Conservation (phyloP, 1,140 invertebrate species). For the Lepidurus apus region DNA sequence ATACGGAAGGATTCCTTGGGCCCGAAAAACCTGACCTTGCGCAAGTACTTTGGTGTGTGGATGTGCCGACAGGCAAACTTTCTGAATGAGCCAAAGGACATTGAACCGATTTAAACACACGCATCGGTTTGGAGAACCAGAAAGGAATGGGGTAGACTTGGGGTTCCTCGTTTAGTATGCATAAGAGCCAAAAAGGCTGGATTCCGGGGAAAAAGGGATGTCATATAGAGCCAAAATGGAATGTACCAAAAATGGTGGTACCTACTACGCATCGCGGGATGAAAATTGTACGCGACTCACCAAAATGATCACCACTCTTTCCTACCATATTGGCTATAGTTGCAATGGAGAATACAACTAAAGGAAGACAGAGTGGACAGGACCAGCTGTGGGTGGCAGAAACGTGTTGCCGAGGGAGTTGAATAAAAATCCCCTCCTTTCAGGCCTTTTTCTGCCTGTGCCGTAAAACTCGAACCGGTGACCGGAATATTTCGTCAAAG, state of each 20-base stretch:
- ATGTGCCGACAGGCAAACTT: no score
- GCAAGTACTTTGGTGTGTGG: no score
- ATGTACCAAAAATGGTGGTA: background rate
- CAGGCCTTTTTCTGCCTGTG: background rate
- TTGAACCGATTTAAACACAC: no score
- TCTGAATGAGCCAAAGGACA: no score
- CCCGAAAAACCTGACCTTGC: no score
- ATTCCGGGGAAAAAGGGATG: background rate
- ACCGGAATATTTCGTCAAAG: background rate
- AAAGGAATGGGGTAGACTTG: background rate
- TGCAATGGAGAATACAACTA: no score
- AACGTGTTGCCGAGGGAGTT: background rate
- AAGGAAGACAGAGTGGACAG: background rate
- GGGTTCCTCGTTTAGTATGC: background rate
- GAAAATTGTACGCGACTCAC: background rate
- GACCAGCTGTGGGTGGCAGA: background rate
- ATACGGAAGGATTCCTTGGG: no score
- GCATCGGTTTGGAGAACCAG: no score
- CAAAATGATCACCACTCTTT: no score
- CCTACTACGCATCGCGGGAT: background rate
- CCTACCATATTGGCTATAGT: no score
- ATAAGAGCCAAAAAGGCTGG: background rate
- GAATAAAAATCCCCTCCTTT: background rate
- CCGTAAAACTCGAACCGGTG: conserved; percentile 3
- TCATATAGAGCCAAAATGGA: background rate